Percentiles rank a stretch among this genome's conserved stretches.
Conservation (phyloP, 2,797 vertebrate genomes). For the Streptopelia turtur region DNA sequence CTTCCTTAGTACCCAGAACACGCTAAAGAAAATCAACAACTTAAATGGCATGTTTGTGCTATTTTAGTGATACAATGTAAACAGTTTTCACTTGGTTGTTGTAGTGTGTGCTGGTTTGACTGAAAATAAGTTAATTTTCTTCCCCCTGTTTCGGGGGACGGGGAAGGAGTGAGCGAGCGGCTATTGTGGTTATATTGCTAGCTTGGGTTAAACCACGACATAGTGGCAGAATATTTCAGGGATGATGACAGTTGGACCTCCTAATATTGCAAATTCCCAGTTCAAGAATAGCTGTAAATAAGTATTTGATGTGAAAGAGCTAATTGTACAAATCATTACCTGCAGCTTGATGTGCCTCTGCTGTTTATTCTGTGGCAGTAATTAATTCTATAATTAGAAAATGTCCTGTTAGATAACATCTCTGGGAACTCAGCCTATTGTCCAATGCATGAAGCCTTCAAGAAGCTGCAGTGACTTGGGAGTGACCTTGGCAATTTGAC, state of each 20-base stretch:
- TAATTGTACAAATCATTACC: constrained; percentile 50
- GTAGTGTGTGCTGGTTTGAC: neutral
- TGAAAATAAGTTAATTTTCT: too few species aligned
- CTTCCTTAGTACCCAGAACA: neutral
- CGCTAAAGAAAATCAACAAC: neutral
- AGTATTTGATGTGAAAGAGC: constrained; percentile 34
- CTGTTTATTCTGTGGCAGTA: constrained; percentile 41
- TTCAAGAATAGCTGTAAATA: constrained; percentile 8
- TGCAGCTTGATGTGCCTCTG: neutral
- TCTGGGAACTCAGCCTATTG: constrained; percentile 8
- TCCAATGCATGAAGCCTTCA: neutral
- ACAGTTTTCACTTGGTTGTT: neutral
- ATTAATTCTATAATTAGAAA: constrained; percentile 66
- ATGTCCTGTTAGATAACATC: constrained; percentile 27
- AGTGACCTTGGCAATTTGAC: neutral
- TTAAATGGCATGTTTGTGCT: neutral
- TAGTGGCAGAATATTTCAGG: neutral
- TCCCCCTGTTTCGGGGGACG: too few species aligned
- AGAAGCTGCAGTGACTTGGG: neutral
- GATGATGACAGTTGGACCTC: neutral
- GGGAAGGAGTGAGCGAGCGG: too few species aligned
- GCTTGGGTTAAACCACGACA: too few species aligned
- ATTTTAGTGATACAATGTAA: neutral
- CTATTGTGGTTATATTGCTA: too few species aligned
- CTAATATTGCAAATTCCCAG: neutral